A percentile compares a stretch with the other conserved stretches of the same genome.
phyloP scores from a whole-genome alignment of 2,888 invertebrate species.

The Hecatera dysodea region DNA sequence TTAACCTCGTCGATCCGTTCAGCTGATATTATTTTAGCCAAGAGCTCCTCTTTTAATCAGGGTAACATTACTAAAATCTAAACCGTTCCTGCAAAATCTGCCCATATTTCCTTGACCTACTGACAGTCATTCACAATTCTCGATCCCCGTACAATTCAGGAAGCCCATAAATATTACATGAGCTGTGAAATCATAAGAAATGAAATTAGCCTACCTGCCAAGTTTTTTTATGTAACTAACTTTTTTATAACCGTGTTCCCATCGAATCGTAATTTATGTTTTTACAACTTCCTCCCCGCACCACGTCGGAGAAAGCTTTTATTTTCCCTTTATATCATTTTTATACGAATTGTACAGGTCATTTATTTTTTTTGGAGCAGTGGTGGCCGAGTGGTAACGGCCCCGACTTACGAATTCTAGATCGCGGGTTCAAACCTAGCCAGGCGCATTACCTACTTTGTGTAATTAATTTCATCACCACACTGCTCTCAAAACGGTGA shows the following conservation, averaged over 20 bases:
- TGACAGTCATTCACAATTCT: conserved; percentile 6
- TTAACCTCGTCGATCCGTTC: no score
- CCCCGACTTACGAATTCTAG: no score
- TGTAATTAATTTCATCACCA: no score
- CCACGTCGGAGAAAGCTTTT: conserved; percentile 9
- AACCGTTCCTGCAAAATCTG: background rate
- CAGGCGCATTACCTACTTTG: no score
- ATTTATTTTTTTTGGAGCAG: conserved; percentile 25
- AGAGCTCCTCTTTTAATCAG: no score
- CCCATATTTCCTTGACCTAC: background rate
- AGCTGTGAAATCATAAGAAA: conserved; percentile 54
- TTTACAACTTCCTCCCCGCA: conserved; percentile 39
- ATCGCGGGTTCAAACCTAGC: no score
- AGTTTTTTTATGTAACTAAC: conserved; percentile 59
- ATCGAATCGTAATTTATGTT: conserved; percentile 57
- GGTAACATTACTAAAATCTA: no score
- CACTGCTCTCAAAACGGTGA: no score
- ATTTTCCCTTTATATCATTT: conserved; percentile 10
- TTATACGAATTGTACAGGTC: conserved; percentile 9
- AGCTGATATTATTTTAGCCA: no score
- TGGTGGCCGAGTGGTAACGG: no score
- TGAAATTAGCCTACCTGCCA: conserved; percentile 58
- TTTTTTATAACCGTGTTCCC: conserved; percentile 53
- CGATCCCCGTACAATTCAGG: conserved; percentile 8
- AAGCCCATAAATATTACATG: conserved; percentile 54